These are phyloP conservation scores for Laupala kohalensis DNA, from an alignment of 1,140 invertebrate genomes.

Conservation along the genomic window DNA sequence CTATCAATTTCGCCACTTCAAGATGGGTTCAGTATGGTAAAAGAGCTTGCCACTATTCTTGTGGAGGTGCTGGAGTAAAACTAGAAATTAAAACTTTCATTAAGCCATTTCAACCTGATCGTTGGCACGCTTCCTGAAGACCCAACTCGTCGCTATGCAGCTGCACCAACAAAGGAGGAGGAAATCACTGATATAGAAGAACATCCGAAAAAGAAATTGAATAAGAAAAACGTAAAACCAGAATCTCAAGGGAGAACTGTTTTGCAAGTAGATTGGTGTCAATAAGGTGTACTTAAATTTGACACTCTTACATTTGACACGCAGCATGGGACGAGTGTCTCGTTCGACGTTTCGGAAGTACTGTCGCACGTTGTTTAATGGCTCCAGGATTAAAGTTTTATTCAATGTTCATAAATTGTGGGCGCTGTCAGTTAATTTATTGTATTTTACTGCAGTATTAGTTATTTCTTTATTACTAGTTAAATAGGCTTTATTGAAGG, in stretches of 20 bases:
- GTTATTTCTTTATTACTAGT: no score
- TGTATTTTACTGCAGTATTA: not conserved
- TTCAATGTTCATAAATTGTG: constrained; percentile 68
- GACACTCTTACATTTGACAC: constrained; percentile 30
- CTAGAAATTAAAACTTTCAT: constrained; percentile 98
- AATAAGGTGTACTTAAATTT: constrained; percentile 23
- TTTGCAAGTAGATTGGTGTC: constrained; percentile 41
- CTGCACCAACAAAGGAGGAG: constrained; percentile 56
- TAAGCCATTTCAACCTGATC: constrained; percentile 82
- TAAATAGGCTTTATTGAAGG: no score
- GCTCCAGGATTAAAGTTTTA: constrained; percentile 54
- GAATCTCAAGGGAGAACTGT: constrained; percentile 39
- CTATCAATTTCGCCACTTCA: constrained; percentile 93
- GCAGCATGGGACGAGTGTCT: no score
- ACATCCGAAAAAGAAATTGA: constrained; percentile 42
- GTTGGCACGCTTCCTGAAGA: constrained; percentile 86
- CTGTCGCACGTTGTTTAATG: constrained; percentile 29
- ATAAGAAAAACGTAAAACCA: constrained; percentile 43
- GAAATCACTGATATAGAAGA: constrained; percentile 63
- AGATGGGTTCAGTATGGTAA: constrained; percentile 99
- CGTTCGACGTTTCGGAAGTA: constrained; percentile 34
- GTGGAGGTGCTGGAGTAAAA: constrained; percentile 79
- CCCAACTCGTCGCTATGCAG: constrained; percentile 52
- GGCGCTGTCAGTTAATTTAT: no score
- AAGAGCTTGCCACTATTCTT: constrained; percentile 68